Evolutionary conservation across 2,888 invertebrate species (phyloP).

Genomic region (Drosophila yooni): DNA sequence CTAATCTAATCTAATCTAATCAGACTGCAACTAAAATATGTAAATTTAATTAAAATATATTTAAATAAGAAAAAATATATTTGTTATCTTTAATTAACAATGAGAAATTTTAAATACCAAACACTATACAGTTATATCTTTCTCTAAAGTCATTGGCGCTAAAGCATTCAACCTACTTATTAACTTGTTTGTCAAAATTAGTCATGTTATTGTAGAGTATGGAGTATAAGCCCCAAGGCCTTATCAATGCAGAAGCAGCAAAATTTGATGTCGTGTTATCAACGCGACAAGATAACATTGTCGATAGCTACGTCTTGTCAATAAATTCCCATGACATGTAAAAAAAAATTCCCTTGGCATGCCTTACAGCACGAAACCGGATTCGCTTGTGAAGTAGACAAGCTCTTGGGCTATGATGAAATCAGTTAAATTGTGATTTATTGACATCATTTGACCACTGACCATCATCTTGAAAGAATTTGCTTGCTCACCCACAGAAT

Average conservation of each 20-base stretch:
- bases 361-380: conserved; percentile 34
- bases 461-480: conserved; percentile 37
- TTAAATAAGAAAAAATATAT: background rate
- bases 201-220: background rate
- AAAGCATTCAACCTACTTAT: background rate
- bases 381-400: conserved; percentile 11
- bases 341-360: conserved; percentile 10
- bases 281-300: conserved; percentile 20
- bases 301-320: conserved; percentile 34
- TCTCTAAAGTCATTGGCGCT: background rate
- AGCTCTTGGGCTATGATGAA: conserved; percentile 10
- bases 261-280: conserved; percentile 40
- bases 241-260: conserved; percentile 20
- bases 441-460: conserved; percentile 56
- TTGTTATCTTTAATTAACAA: background rate
- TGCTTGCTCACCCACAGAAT: conserved; percentile 18
- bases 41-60: background rate
- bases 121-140: background rate
- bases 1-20: background rate
- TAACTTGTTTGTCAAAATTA: conserved; percentile 11
- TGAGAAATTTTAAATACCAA: background rate
- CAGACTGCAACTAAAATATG: background rate
- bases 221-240: background rate
- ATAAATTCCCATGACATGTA: conserved; percentile 26
- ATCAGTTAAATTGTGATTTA: conserved; percentile 51